Base-by-base conservation (phyloP, 2,113 vertebrate genomes). In the Myotis lucifugus region DNA sequence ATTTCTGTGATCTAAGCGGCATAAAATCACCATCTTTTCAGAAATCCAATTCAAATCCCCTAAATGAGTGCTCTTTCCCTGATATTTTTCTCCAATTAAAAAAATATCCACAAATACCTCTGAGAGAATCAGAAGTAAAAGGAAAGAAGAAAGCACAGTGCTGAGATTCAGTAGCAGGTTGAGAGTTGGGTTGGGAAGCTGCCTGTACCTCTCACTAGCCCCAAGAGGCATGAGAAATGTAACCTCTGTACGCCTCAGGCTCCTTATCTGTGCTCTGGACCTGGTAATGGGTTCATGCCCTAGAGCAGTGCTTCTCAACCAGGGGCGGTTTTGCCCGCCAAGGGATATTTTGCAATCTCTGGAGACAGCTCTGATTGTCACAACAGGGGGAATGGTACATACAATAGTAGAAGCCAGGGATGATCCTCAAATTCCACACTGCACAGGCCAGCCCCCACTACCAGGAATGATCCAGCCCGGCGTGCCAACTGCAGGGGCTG, bases 21-120 rank as follows among this genome's bases (percentile, higher is more conserved):
- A 40, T 85, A 78, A 95, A 94, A 52, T n/a, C 40, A 48, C 59
- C 25, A 37, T 74, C 72, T 82, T 64, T 72, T 76, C 88, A 81
- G 40, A 86, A 89, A 92, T 88, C 19, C 11, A n/a, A 74, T 91
- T 89, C 8, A 32, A 66, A 70, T 89, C n/a, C 74, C 78, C 37
- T 21, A 92, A 92, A n/a, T 40, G 3, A 77, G 21, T 54, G 29
- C 42, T 78, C 18, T 70, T 78, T 76, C 40, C 19, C 46, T 61
- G 13, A 11, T 66, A 7, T 34, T 67, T 91, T 86, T 66, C 88
- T 81, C 50, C 32, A 86, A 79, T 91, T 37, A 78, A 74, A 13
- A 72, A 93, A 85, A 81, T 76, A 17, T 74, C 50, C 2, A 29
- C 14, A 81, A 56, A 48, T 66, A 42, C 13, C 69, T 70, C 11